A percentile compares a stretch with the other conserved stretches of the same genome.
Evolutionary conservation across 2,888 invertebrate species (phyloP).

Genomic region (Leistus spinibarbis): DNA sequence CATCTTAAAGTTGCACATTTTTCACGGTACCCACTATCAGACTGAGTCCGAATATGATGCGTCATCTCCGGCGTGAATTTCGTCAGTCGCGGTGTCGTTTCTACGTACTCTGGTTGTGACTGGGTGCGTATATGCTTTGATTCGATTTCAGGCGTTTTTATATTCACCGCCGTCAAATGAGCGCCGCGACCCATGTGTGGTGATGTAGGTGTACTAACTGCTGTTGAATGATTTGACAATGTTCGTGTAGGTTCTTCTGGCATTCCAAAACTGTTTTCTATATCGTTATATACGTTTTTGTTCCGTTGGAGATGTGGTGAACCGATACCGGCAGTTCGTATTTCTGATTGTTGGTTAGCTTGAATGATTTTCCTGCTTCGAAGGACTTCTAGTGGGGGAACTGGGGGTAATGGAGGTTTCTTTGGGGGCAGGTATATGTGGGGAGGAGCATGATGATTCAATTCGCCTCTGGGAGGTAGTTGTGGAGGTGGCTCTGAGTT

Average conservation of each 20-base stretch:
- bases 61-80: slow-evolving; percentile 27
- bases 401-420: slow-evolving; percentile 75
- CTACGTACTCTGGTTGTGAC: slow-evolving; percentile 26
- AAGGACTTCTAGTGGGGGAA: slow-evolving; percentile 67
- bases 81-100: slow-evolving; percentile 1
- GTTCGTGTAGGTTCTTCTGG: slow-evolving; percentile 39
- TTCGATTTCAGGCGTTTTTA: slow-evolving; percentile 45
- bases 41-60: slow-evolving; percentile 37
- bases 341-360: slow-evolving; percentile 52
- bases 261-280: slow-evolving; percentile 58
- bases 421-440: slow-evolving; percentile 68
- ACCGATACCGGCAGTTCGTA: slow-evolving; percentile 67
- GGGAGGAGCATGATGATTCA: slow-evolving; percentile 56
- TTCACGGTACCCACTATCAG: slow-evolving; percentile 40
- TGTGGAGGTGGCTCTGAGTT: slow-evolving; percentile 57
- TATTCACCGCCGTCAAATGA: slow-evolving; percentile 46
- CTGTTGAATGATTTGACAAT: slow-evolving; percentile 47
- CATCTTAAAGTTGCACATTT: slow-evolving; percentile 38
- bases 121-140: slow-evolving; percentile 24
- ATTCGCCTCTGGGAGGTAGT: slow-evolving; percentile 62
- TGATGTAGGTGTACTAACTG: slow-evolving; percentile 57
- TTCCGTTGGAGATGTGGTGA: slow-evolving; percentile 69
- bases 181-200: slow-evolving; percentile 51
- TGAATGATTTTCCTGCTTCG: slow-evolving; percentile 60
- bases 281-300: slow-evolving; percentile 63